phyloP scores from a whole-genome alignment of 2,888 invertebrate species.

The Pseudoips prasinana region DNA sequence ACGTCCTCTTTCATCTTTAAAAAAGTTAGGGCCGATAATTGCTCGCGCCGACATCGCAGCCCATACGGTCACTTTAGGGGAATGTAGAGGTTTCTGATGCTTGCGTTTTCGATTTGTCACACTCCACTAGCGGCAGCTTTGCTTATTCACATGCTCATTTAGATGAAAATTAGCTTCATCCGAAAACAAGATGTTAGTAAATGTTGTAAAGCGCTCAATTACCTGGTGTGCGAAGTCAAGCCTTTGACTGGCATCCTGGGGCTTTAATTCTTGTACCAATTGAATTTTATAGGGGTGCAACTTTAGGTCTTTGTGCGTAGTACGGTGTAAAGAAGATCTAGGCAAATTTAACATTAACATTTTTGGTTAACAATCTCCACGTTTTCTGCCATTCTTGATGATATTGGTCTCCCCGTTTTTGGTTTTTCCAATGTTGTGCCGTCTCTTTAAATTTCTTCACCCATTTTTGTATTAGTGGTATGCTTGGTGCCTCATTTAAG shows the following conservation, averaged over 20 bases:
- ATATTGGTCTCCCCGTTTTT: constrained; percentile 1
- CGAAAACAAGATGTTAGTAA: constrained; percentile 13
- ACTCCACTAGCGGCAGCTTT: constrained; percentile 23
- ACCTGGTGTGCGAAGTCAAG: constrained; percentile 10
- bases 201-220: constrained; percentile 10
- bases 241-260: constrained; percentile 9
- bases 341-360: constrained; percentile 6
- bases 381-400: too few relatives aligned
- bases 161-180: constrained; percentile 21
- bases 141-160: constrained; percentile 20
- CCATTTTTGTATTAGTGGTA: neutral
- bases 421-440: constrained; percentile 4
- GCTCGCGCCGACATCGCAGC: too few relatives aligned
- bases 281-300: too few relatives aligned
- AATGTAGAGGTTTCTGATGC: too few relatives aligned
- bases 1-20: too few relatives aligned
- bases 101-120: constrained; percentile 16
- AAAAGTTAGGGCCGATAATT: too few relatives aligned
- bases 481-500: constrained; percentile 2
- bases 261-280: neutral
- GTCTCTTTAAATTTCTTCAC: neutral
- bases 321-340: neutral
- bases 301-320: too few relatives aligned
- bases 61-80: too few relatives aligned
- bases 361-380: too few relatives aligned